phyloP scores from a whole-genome alignment of 2,888 invertebrate genomes.

The Lasiommata megera region DNA sequence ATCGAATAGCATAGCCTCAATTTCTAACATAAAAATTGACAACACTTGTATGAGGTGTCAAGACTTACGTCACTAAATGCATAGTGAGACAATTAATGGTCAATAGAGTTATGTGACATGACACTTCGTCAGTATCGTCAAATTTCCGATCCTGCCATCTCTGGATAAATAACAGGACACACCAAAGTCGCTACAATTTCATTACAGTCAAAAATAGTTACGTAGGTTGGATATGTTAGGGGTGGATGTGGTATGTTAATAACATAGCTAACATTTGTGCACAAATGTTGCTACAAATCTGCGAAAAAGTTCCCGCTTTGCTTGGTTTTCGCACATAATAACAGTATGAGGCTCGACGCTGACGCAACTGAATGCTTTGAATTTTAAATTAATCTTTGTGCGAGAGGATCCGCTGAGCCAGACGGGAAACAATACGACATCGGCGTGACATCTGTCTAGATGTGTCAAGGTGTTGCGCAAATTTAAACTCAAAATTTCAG shows the following conservation, averaged over 20 bases:
- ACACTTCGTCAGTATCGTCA: no score
- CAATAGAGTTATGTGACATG: no score
- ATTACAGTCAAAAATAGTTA: neutral
- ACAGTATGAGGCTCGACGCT: slow-evolving; percentile 45
- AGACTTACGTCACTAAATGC: no score
- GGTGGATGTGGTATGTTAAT: neutral
- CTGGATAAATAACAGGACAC: no score
- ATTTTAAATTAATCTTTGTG: slow-evolving; percentile 75
- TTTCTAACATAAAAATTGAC: no score
- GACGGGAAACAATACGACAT: slow-evolving; percentile 51
- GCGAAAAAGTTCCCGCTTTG: slow-evolving; percentile 13
- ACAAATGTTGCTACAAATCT: neutral
- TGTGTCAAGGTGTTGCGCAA: neutral
- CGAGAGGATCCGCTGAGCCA: slow-evolving; percentile 61
- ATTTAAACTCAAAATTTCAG: neutral
- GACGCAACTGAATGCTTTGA: slow-evolving; percentile 60
- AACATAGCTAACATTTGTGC: neutral
- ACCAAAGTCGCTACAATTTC: no score
- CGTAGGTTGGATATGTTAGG: neutral
- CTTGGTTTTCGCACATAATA: slow-evolving; percentile 48
- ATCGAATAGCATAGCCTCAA: no score
- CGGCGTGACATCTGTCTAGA: neutral
- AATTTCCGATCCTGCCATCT: no score
- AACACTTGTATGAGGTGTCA: no score
- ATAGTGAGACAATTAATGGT: no score